These are phyloP conservation scores for Neosilurus mollespiculum DNA, from an alignment of 2,797 vertebrate species.

Conservation along the genomic window DNA sequence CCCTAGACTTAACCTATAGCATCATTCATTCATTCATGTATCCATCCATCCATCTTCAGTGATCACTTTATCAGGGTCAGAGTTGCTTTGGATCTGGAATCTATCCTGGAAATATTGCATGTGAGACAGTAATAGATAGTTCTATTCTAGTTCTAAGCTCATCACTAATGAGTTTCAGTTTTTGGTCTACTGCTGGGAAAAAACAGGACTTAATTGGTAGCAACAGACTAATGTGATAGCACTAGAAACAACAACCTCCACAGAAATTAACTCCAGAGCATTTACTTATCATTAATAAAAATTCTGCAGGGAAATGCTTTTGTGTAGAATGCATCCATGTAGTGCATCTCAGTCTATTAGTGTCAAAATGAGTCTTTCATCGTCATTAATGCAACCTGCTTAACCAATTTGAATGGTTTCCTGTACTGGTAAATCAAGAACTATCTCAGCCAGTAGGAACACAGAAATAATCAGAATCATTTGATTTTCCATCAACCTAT, in stretches of 20 bases:
- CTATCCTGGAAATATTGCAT: background rate
- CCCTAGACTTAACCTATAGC: background rate
- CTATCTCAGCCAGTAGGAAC: background rate
- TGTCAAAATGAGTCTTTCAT: background rate
- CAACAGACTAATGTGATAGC: background rate
- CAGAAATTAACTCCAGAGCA: background rate
- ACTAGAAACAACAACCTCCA: background rate
- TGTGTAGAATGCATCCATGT: background rate
- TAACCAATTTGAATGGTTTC: background rate
- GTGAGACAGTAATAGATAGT: background rate
- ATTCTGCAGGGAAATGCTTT: background rate
- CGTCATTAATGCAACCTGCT: background rate
- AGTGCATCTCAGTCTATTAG: background rate
- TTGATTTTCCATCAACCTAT: background rate
- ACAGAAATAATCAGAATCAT: background rate
- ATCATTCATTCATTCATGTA: no score
- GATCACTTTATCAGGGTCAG: background rate
- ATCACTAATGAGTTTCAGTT: background rate
- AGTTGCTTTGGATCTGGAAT: background rate
- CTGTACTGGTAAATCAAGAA: background rate
- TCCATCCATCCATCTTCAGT: background rate
- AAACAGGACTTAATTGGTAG: background rate
- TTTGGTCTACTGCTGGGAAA: background rate
- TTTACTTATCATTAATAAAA: background rate
- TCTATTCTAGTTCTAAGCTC: background rate